phyloP scores from a whole-genome alignment of 92 coral and sea anemone species.

The Blastomussa wellsi region DNA sequence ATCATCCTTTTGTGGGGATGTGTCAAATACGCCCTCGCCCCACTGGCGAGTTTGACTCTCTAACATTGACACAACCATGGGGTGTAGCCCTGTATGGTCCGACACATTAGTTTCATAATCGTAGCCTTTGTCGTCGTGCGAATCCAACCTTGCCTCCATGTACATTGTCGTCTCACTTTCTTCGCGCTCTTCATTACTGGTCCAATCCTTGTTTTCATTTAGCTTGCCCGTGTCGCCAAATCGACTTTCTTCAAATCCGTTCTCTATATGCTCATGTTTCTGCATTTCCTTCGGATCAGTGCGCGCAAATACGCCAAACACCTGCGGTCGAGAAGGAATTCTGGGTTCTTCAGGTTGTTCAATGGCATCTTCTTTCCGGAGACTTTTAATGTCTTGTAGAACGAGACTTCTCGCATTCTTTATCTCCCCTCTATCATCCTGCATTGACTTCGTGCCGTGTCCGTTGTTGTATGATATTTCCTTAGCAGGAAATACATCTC shows the following conservation, averaged over 20 bases:
- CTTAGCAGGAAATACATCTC: background rate
- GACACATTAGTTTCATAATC: constrained; percentile 33
- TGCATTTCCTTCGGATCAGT: constrained; percentile 11
- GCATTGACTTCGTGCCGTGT: background rate
- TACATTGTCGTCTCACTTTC: background rate
- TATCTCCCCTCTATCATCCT: background rate
- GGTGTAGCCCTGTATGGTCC: constrained; percentile 9
- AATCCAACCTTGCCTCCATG: background rate
- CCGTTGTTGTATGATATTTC: constrained; percentile 8
- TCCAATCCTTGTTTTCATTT: constrained; percentile 19
- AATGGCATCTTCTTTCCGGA: background rate
- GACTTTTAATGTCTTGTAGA: constrained; percentile 16
- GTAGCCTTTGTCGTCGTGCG: background rate
- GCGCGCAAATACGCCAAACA: constrained; percentile 44
- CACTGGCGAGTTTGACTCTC: constrained; percentile 29
- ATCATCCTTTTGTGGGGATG: constrained; percentile 24
- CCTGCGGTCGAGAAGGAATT: constrained; percentile 22
- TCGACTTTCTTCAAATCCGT: background rate
- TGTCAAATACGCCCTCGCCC: constrained; percentile 28
- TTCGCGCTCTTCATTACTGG: background rate
- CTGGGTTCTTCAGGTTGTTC: constrained; percentile 14
- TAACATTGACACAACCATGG: constrained; percentile 17
- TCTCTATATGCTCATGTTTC: background rate
- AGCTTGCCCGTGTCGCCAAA: constrained; percentile 2
- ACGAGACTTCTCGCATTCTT: constrained; percentile 8